Evolutionary conservation across 1,140 invertebrate genomes (phyloP).

Genomic region (Bombus fervidus): DNA sequence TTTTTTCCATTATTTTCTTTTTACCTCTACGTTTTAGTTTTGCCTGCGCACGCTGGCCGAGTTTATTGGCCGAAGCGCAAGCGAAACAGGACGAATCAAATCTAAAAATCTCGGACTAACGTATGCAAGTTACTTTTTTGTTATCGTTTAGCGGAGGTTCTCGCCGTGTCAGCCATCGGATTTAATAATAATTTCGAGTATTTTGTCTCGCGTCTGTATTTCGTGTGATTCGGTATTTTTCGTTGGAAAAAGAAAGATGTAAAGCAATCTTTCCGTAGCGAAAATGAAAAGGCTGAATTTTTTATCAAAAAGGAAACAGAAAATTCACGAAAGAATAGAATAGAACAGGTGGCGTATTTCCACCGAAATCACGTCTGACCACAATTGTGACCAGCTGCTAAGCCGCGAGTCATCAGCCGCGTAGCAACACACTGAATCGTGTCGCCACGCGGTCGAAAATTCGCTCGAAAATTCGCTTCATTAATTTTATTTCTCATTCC

Average conservation of each 20-base stretch:
- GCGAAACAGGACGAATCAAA: not conserved
- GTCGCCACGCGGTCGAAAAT: not conserved
- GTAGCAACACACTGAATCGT: not conserved
- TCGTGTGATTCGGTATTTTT: not conserved
- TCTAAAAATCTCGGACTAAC: not conserved
- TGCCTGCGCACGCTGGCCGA: too few relatives aligned
- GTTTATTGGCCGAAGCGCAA: not conserved
- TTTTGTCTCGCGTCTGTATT: not conserved
- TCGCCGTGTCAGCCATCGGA: too few relatives aligned
- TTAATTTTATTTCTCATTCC: not conserved
- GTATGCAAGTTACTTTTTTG: not conserved
- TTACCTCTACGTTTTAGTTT: not conserved
- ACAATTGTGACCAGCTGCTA: not conserved
- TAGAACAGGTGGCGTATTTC: too few relatives aligned
- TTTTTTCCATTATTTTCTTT: not conserved
- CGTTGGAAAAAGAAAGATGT: too few relatives aligned
- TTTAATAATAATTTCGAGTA: not conserved
- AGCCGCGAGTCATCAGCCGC: not conserved
- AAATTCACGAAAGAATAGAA: not conserved
- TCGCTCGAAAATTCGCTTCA: not conserved
- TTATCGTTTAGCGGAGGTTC: not conserved
- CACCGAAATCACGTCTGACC: too few relatives aligned
- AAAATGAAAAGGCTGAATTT: too few relatives aligned
- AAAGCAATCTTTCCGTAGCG: too few relatives aligned
- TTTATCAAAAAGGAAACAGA: not conserved